A percentile compares a stretch with the other conserved stretches of the same genome.
phyloP scores from a whole-genome alignment of 1,140 invertebrate species.

The Chymomyza costata region DNA sequence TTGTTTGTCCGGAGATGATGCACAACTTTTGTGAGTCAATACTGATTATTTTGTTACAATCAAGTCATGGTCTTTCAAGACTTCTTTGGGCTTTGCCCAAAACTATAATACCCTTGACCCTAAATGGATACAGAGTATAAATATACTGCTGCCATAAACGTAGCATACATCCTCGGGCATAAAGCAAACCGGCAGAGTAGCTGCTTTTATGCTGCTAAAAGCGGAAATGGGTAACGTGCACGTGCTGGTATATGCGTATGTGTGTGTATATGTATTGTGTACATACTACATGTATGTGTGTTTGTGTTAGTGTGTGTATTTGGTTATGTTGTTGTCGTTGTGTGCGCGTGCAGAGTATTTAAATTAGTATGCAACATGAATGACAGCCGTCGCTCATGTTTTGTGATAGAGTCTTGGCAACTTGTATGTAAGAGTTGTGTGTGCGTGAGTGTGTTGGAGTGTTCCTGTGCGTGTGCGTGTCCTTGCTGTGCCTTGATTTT shows the following conservation, averaged over 20 bases:
- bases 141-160: slow-evolving; percentile 66
- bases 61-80: no score
- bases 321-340: neutral
- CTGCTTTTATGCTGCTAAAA: slow-evolving; percentile 68
- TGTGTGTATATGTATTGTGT: neutral
- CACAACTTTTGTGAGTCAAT: no score
- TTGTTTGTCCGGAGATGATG: no score
- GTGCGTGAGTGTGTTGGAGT: slow-evolving; percentile 12
- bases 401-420: slow-evolving; percentile 50
- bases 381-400: slow-evolving; percentile 60
- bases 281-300: neutral
- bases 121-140: no score
- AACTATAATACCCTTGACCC: no score
- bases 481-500: slow-evolving; percentile 55
- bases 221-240: slow-evolving; percentile 61
- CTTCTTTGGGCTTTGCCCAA: no score
- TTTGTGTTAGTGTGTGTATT: neutral
- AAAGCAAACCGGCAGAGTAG: slow-evolving; percentile 45
- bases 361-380: slow-evolving; percentile 73
- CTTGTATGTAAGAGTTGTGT: neutral
- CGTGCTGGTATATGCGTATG: slow-evolving; percentile 16
- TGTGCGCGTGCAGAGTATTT: slow-evolving; percentile 56
- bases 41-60: no score
- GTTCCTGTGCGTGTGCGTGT: slow-evolving; percentile 15
- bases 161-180: slow-evolving; percentile 67